A percentile compares a stretch with the other conserved stretches of the same genome.
Evolutionary conservation across 2,888 invertebrate species (phyloP).

Genomic region (Morpho deidamia): DNA sequence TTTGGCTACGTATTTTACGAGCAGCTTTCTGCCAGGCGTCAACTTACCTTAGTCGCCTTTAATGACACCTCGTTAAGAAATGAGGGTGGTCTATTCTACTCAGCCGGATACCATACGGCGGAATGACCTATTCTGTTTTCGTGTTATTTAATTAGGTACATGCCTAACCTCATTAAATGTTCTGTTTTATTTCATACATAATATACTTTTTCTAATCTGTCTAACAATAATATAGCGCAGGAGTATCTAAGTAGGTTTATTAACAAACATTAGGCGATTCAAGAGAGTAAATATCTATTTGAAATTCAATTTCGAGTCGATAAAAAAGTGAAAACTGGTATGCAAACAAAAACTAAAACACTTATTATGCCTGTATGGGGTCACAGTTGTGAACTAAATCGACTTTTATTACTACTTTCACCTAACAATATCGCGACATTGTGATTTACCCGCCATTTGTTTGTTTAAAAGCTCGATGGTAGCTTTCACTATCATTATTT

Average conservation of each 20-base stretch:
- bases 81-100: too few relatives aligned
- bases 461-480: slow-evolving; percentile 52
- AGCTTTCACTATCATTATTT: slow-evolving; percentile 62
- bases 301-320: not conserved
- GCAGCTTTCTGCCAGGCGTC: too few relatives aligned
- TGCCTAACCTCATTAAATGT: too few relatives aligned
- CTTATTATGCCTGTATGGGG: slow-evolving; percentile 10
- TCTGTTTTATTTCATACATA: too few relatives aligned
- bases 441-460: slow-evolving; percentile 61
- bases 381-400: slow-evolving; percentile 20
- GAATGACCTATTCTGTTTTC: too few relatives aligned
- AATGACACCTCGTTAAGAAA: too few relatives aligned
- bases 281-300: not conserved
- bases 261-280: not conserved
- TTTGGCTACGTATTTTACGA: too few relatives aligned
- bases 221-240: too few relatives aligned
- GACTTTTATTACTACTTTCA: slow-evolving; percentile 44
- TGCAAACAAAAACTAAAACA: not conserved
- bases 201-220: too few relatives aligned
- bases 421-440: slow-evolving; percentile 60
- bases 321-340: slow-evolving; percentile 5
- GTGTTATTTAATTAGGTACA: too few relatives aligned
- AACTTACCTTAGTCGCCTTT: too few relatives aligned
- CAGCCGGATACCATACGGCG: too few relatives aligned
- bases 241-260: not conserved